Conservation (phyloP, 2,888 invertebrate species). For the Oegoconia quadripuncta region DNA sequence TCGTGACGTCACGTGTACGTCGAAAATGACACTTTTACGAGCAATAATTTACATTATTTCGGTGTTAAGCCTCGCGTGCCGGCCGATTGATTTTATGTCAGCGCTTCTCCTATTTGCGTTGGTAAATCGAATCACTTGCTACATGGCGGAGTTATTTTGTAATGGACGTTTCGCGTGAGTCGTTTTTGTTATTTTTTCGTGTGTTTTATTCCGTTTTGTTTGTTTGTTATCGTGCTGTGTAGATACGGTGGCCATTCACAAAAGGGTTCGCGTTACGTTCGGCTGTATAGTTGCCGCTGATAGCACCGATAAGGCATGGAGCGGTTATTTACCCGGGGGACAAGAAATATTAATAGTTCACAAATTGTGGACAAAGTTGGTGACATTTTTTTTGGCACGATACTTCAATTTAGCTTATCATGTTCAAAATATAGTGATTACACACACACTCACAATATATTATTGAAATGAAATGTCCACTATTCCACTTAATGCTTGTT, state of each 20-base stretch:
- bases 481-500: no score
- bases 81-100: constrained; percentile 76
- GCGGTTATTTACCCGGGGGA: constrained; percentile 6
- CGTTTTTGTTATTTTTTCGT: constrained; percentile 41
- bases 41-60: constrained; percentile 77
- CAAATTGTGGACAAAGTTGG: neutral
- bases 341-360: neutral
- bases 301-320: constrained; percentile 18
- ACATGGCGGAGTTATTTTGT: constrained; percentile 69
- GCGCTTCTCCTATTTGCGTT: constrained; percentile 72
- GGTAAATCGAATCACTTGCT: constrained; percentile 72
- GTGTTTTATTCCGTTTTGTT: constrained; percentile 42
- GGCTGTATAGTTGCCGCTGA: constrained; percentile 20
- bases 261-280: constrained; percentile 21
- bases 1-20: constrained; percentile 73
- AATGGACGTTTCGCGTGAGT: constrained; percentile 71
- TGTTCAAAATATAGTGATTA: no score
- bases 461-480: no score
- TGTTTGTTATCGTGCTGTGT: constrained; percentile 32
- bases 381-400: neutral
- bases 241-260: constrained; percentile 30
- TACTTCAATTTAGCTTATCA: no score
- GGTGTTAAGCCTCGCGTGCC: constrained; percentile 75
- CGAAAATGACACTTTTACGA: constrained; percentile 78
- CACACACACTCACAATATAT: no score